Conservation (phyloP, 2,797 vertebrate genomes). For the Thunnus albacares region DNA sequence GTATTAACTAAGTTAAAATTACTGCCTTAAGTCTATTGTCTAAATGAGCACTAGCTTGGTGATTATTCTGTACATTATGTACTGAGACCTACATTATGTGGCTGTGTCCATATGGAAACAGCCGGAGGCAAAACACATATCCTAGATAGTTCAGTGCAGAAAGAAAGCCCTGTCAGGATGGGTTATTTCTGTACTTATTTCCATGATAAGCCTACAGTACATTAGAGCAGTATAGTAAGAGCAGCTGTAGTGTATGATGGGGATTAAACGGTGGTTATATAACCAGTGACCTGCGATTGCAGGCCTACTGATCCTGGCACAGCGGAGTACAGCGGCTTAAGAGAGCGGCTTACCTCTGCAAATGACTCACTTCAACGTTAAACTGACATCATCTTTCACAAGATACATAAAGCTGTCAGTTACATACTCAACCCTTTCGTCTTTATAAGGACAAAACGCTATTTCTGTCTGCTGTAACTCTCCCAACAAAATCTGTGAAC, state of each 20-base stretch:
- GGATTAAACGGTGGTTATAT: slow-evolving; percentile 79
- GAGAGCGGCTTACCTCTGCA: slow-evolving; percentile 71
- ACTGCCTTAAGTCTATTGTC: neutral
- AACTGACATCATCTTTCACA: slow-evolving; percentile 54
- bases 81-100: slow-evolving; percentile 32
- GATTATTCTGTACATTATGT: slow-evolving; percentile 38
- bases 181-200: slow-evolving; percentile 25
- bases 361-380: slow-evolving; percentile 60
- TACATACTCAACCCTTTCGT: slow-evolving; percentile 27
- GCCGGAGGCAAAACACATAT: slow-evolving; percentile 12
- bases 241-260: slow-evolving; percentile 58
- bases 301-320: slow-evolving; percentile 77
- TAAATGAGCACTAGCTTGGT: neutral
- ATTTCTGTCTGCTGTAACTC: neutral
- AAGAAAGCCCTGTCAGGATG: slow-evolving; percentile 10
- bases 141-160: slow-evolving; percentile 8
- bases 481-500: neutral
- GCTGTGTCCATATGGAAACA: slow-evolving; percentile 26
- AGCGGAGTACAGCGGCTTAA: slow-evolving; percentile 71
- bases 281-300: slow-evolving; percentile 76
- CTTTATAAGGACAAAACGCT: neutral
- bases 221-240: slow-evolving; percentile 62
- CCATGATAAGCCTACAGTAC: slow-evolving; percentile 19
- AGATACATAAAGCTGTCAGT: slow-evolving; percentile 16
- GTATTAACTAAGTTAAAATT: neutral